Conservation (phyloP, 2,888 invertebrate genomes). For the Trissolcus japonicus region DNA sequence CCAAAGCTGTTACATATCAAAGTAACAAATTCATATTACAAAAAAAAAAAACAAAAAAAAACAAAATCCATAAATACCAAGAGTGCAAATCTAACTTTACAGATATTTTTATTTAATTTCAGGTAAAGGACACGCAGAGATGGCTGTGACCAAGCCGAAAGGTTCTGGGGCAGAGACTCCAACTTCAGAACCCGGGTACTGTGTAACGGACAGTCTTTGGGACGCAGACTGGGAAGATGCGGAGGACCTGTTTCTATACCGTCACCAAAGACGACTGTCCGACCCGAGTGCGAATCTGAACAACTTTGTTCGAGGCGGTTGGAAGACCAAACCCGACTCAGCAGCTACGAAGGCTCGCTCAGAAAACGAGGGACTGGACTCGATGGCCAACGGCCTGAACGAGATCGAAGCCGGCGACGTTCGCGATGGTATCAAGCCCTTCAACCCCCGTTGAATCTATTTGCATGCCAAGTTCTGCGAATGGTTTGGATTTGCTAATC, state of each 20-base stretch:
- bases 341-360: conserved; percentile 84
- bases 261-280: conserved; percentile 90
- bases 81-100: neutral
- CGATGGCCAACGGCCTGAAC: conserved; percentile 87
- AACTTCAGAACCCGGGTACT: conserved; percentile 91
- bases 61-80: neutral
- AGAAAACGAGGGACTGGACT: conserved; percentile 94
- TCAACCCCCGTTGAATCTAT: neutral
- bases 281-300: conserved; percentile 95
- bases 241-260: conserved; percentile 88
- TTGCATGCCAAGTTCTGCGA: conserved; percentile 11
- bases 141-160: conserved; percentile 95
- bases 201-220: conserved; percentile 89
- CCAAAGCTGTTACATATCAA: no score
- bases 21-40: no score
- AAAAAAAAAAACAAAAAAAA: neutral
- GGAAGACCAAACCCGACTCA: conserved; percentile 82
- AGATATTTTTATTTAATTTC: neutral
- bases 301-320: conserved; percentile 88
- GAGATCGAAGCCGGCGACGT: conserved; percentile 97
- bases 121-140: conserved; percentile 95
- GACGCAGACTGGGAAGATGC: conserved; percentile 93
- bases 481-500: conserved; percentile 6
- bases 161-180: conserved; percentile 97
- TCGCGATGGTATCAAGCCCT: conserved; percentile 83